Evolutionary conservation across 2,113 vertebrate genomes (phyloP).

Genomic region (Sminthopsis crassicaudata): DNA sequence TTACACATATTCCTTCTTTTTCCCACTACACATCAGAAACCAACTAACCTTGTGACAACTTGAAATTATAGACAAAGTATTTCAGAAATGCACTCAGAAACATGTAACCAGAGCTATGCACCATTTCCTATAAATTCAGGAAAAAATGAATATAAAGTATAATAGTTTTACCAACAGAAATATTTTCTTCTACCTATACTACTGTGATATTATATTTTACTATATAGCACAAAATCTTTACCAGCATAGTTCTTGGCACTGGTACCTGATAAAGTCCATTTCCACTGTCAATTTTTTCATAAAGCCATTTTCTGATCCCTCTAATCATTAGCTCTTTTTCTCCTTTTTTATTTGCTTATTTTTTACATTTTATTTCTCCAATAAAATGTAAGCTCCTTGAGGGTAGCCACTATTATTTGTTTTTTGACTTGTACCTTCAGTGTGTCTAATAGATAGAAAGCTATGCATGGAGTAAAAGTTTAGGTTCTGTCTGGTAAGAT

Average conservation of each 20-base stretch:
- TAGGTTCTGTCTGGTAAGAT: neutral
- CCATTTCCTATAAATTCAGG: constrained; percentile 82
- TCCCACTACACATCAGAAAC: constrained; percentile 79
- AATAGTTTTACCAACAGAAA: constrained; percentile 78
- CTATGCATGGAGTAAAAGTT: neutral
- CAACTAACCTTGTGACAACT: constrained; percentile 80
- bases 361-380: neutral
- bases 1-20: constrained; percentile 77
- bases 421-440: neutral
- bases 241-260: constrained; percentile 53
- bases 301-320: neutral
- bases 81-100: constrained; percentile 81
- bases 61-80: constrained; percentile 81
- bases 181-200: constrained; percentile 71
- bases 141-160: constrained; percentile 83
- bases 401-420: neutral
- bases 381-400: neutral
- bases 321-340: neutral
- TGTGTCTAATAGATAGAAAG: neutral
- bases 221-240: constrained; percentile 47
- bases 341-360: neutral
- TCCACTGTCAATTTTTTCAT: neutral
- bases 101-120: constrained; percentile 82
- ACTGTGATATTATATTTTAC: too few species aligned
- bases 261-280: neutral